Conservation (phyloP, 2,113 vertebrate genomes). For the Empidonax alnorum region DNA sequence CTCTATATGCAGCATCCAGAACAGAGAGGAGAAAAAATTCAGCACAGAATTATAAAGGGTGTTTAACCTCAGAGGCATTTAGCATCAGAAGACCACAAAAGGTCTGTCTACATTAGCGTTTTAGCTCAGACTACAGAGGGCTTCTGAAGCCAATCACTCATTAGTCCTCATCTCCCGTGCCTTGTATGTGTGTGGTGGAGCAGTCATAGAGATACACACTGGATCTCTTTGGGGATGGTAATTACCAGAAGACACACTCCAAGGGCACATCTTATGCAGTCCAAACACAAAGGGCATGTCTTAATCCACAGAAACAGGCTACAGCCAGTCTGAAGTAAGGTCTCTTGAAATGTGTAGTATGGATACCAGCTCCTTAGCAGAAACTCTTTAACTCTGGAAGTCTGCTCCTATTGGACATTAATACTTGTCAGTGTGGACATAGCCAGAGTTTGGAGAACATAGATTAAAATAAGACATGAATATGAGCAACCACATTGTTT, state of each 20-base stretch:
- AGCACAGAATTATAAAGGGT: neutral
- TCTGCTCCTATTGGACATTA: neutral
- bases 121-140: neutral
- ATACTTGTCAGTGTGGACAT: neutral
- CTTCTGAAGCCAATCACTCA: neutral
- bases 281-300: neutral
- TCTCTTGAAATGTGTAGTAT: neutral
- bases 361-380: neutral
- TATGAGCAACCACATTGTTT: neutral
- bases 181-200: neutral
- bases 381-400: neutral
- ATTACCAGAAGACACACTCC: neutral
- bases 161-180: neutral
- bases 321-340: neutral
- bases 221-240: neutral
- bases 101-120: neutral
- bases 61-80: neutral
- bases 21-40: neutral
- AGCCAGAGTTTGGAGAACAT: neutral
- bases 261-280: neutral
- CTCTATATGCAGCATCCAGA: neutral
- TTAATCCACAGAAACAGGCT: neutral
- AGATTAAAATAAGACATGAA: neutral
- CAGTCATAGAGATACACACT: neutral
- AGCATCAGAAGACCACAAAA: neutral